Evolutionary conservation across 2,888 invertebrate genomes (phyloP), one percentile per base, ranked within the genome.

Genomic region (Dexiosoma caninum): DNA sequence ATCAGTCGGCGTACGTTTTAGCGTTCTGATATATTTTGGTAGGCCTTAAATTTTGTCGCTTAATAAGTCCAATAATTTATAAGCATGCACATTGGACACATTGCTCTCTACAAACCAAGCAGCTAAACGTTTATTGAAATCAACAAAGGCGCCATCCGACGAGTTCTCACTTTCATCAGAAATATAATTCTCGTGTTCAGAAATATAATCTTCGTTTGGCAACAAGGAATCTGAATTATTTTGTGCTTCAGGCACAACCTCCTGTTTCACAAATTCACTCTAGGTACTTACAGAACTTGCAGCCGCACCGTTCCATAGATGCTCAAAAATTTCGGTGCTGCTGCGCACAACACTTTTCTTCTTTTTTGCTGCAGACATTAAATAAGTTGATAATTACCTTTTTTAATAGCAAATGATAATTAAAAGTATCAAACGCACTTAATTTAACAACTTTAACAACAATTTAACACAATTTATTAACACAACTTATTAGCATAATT

Each of bases 91-190:
- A 53, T 53, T 67, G 27, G 51, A 53, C 16, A 67, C 40, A 67
- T 53, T 67, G 37, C 49, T 53, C 37, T 40, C 51, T 51, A 53
- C 49, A 40, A 49, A 51, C 66, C 64, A 66, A 51, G 64, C 64
- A 64, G 49, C 64, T 51, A 64, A 49, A 51, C 49, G 49, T 64
- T 64, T 64, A 64, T 64, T 64, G 49, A 64, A 64, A 64, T 64
- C 46, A 64, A 64, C 49, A 44, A 35, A 44, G 62, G 62, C 44
- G 64, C 51, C 49, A 64, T 19, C 37, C 37, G 21, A 10, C 19
- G 21, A 37, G 37, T 57, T 21, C 9, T 35, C 35, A 35, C 44
- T 60, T 60, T 42, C 16, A 60, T 60, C 14, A 44, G 32, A 62
- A 62, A 62, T 62, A 44, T 32, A 62, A 44, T 62, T 44, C 42